Conservation (phyloP, 2,113 vertebrate species). For the Clarias batrachus region DNA sequence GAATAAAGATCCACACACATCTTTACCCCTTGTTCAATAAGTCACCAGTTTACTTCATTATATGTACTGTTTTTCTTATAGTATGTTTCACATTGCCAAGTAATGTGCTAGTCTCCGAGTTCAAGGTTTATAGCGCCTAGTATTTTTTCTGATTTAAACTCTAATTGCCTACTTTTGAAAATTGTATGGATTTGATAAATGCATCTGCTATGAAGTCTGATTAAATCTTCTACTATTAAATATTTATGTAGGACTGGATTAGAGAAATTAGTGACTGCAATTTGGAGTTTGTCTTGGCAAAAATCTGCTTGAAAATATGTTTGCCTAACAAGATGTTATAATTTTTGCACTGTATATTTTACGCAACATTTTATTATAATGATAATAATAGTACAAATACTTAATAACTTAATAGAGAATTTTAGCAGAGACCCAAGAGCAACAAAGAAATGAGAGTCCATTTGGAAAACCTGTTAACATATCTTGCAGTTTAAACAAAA, state of each 20-base stretch:
- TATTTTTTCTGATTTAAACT: not conserved
- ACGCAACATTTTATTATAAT: not conserved
- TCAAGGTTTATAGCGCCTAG: not conserved
- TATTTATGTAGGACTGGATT: not conserved
- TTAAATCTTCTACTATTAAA: not conserved
- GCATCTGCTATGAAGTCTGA: not conserved
- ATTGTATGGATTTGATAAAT: not conserved
- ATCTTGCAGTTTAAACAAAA: not conserved
- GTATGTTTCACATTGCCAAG: not conserved
- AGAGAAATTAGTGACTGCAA: not conserved
- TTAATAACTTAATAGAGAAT: not conserved
- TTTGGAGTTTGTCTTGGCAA: not conserved
- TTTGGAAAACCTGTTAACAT: not conserved
- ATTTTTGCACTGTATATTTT: not conserved
- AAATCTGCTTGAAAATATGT: not conserved
- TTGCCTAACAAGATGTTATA: not conserved
- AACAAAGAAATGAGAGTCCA: not conserved
- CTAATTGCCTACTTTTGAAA: not conserved
- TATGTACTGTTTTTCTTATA: not conserved
- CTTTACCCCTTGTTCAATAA: not conserved
- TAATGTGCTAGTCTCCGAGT: not conserved
- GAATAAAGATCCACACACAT: not conserved
- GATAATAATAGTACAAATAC: not conserved
- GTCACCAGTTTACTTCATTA: not conserved
- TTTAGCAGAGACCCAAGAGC: not conserved